These are phyloP conservation scores for Nomada flava DNA, from an alignment of 2,888 invertebrate species.

Conservation along the genomic window DNA sequence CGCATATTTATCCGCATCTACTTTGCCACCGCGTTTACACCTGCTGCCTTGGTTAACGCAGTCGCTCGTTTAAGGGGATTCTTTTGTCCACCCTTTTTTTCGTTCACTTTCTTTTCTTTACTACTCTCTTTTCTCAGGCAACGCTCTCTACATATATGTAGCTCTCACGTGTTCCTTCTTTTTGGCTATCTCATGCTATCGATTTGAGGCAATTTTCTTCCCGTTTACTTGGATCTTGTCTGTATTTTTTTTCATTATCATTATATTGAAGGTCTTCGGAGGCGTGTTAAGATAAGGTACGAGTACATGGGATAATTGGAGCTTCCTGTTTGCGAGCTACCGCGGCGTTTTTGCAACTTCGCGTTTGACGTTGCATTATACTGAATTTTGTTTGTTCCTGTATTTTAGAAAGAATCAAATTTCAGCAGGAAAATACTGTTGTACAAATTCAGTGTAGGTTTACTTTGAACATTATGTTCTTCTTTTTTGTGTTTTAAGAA, in stretches of 20 bases:
- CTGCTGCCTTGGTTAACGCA: constrained; percentile 52
- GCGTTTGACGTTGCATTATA: too few relatives aligned
- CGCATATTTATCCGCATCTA: constrained; percentile 65
- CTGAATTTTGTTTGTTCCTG: too few relatives aligned
- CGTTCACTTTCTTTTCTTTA: not conserved
- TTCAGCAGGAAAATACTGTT: too few relatives aligned
- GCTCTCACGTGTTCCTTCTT: not conserved
- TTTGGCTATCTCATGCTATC: not conserved
- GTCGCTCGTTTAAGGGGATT: constrained; percentile 29
- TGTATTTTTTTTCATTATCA: not conserved
- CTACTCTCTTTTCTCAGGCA: constrained; percentile 14
- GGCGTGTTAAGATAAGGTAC: too few relatives aligned
- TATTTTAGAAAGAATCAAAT: too few relatives aligned
- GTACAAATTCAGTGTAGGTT: too few relatives aligned
- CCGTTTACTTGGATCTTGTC: not conserved
- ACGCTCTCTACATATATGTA: not conserved
- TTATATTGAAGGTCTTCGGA: not conserved
- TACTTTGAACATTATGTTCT: too few relatives aligned
- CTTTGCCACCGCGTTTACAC: constrained; percentile 66
- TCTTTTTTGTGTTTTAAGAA: too few relatives aligned
- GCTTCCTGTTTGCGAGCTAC: not conserved
- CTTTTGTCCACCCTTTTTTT: constrained; percentile 38
- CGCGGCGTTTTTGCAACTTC: too few relatives aligned
- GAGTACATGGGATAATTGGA: not conserved
- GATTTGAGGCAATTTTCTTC: not conserved